phyloP scores from a whole-genome alignment of 2,113 vertebrate species.

The mouse (Mus musculus) region GRCm39 chr3:144221501-144222000 shows the following conservation, averaged over 20 bases:
- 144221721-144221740: background rate
- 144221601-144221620: background rate
- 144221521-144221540: background rate
- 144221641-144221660: background rate
- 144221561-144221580: background rate
- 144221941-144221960: slow-evolving; percentile 18
- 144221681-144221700: background rate
- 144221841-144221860: background rate
- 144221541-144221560: slow-evolving; percentile 26
- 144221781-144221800: background rate
- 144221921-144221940: slow-evolving; percentile 43
- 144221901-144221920: slow-evolving; percentile 4
- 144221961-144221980: slow-evolving; percentile 8
- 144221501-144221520: background rate
- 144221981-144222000: background rate
- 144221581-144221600: slow-evolving; percentile 5
- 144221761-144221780: background rate
- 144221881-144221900: background rate
- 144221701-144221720: background rate
- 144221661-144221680: background rate
- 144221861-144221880: background rate
- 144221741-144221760: background rate
- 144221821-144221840: too few relatives aligned
- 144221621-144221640: background rate
- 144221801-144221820: background rate